These are phyloP conservation scores for Drosophila setosimentum DNA, from an alignment of 2,888 invertebrate species.

Conservation along the genomic window DNA sequence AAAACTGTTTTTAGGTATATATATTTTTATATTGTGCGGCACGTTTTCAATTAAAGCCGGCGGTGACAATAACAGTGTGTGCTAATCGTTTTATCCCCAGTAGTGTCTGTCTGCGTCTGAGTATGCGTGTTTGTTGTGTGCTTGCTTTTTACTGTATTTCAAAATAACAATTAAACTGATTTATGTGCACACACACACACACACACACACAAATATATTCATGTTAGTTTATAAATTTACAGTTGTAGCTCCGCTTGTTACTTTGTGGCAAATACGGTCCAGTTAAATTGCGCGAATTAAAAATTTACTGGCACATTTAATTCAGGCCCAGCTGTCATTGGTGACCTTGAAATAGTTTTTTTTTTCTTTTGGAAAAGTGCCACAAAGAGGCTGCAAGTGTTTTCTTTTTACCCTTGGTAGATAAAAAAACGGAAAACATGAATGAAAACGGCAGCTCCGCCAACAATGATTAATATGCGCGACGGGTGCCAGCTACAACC, in stretches of 20 bases:
- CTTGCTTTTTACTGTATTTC: background rate
- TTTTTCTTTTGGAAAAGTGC: constrained; percentile 29
- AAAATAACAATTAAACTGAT: background rate
- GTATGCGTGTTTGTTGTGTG: background rate
- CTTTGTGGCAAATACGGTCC: background rate
- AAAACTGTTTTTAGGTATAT: background rate
- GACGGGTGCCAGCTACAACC: constrained; percentile 39
- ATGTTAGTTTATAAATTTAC: background rate
- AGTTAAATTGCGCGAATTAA: constrained; percentile 43
- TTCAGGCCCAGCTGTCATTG: constrained; percentile 46
- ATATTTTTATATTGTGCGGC: background rate
- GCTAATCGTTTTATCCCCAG: background rate
- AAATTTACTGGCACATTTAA: constrained; percentile 44
- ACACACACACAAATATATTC: background rate
- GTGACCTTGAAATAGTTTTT: constrained; percentile 46
- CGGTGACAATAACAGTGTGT: background rate
- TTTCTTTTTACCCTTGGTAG: constrained; percentile 56
- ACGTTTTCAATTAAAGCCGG: constrained; percentile 1
- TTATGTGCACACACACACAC: background rate
- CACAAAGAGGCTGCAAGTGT: constrained; percentile 49
- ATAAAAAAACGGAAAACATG: constrained; percentile 9
- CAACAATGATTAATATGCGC: constrained; percentile 76
- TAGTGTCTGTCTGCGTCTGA: background rate
- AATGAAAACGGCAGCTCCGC: constrained; percentile 34
- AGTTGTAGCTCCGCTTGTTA: background rate